Percentiles rank a stretch among this genome's conserved stretches.
These are phyloP conservation scores for Pitangus sulphuratus DNA, from an alignment of 2,797 vertebrate genomes.

Conservation along the genomic window DNA sequence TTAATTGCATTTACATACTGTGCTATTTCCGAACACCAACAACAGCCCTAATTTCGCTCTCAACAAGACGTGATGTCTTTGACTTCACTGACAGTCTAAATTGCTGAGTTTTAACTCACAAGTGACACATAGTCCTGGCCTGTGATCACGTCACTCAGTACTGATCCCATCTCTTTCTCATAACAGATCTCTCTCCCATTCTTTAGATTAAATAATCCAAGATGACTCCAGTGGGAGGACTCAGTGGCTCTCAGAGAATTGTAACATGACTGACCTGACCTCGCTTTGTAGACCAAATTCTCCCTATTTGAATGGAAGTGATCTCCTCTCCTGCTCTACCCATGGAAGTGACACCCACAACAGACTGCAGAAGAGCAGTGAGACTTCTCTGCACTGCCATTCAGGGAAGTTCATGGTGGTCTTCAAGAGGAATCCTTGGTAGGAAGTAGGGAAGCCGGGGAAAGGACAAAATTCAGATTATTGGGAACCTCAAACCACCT, in stretches of 20 bases:
- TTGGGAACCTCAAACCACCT: background rate
- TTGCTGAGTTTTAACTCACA: background rate
- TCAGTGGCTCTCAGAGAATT: background rate
- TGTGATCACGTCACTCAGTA: background rate
- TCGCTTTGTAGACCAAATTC: background rate
- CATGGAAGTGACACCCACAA: background rate
- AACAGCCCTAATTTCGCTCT: constrained; percentile 20
- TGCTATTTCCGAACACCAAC: constrained; percentile 24
- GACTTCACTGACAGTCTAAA: background rate
- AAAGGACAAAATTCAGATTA: background rate
- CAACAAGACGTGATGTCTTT: background rate
- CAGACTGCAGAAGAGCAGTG: background rate
- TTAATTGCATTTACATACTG: constrained; percentile 66
- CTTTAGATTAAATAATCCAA: background rate
- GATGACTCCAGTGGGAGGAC: rapidly evolving
- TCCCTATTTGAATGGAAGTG: background rate
- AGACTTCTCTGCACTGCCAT: background rate
- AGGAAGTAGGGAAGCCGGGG: background rate
- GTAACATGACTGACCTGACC: background rate
- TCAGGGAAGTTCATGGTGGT: background rate
- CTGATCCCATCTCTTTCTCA: background rate
- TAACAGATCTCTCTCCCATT: background rate
- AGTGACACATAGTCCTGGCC: background rate
- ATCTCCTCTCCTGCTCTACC: background rate
- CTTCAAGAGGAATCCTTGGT: background rate